These are phyloP conservation scores for Chroicocephalus ridibundus DNA, from an alignment of 2,113 vertebrate genomes.

Conservation along the genomic window DNA sequence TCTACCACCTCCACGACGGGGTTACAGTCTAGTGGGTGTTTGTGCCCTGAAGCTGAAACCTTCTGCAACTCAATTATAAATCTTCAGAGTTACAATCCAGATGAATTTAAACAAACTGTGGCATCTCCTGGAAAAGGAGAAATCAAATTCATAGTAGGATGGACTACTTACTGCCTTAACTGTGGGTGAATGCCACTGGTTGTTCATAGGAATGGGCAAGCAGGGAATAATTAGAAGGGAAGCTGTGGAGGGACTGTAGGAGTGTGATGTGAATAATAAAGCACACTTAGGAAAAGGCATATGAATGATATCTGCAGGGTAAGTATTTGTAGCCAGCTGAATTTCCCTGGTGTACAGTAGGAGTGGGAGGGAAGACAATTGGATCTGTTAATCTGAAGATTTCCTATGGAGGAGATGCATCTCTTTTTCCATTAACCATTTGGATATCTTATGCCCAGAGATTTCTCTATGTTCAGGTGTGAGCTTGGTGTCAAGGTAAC, in stretches of 20 bases:
- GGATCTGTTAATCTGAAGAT: conserved; percentile 16
- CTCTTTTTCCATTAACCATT: neutral
- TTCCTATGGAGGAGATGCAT: neutral
- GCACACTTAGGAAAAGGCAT: conserved; percentile 18
- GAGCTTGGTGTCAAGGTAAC: neutral
- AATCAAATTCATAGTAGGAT: neutral
- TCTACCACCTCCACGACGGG: neutral
- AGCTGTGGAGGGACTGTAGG: conserved; percentile 24
- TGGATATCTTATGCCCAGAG: neutral
- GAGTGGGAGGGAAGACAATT: conserved; percentile 40
- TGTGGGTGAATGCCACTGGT: conserved; percentile 43
- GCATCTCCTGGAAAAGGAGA: neutral
- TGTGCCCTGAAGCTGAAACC: neutral
- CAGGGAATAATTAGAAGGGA: conserved; percentile 49
- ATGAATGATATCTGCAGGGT: conserved; percentile 61
- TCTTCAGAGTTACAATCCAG: neutral
- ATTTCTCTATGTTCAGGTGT: neutral
- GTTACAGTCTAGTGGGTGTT: neutral
- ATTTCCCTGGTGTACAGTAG: conserved; percentile 31
- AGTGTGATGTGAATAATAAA: conserved; percentile 55
- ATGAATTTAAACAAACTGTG: conserved; percentile 3
- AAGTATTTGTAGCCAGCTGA: conserved; percentile 55
- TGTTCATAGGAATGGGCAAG: conserved; percentile 32
- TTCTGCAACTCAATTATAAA: neutral
- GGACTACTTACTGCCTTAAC: conserved; percentile 30